Base-by-base conservation (phyloP, 2,888 invertebrate genomes). In the Pandemis corylana region DNA sequence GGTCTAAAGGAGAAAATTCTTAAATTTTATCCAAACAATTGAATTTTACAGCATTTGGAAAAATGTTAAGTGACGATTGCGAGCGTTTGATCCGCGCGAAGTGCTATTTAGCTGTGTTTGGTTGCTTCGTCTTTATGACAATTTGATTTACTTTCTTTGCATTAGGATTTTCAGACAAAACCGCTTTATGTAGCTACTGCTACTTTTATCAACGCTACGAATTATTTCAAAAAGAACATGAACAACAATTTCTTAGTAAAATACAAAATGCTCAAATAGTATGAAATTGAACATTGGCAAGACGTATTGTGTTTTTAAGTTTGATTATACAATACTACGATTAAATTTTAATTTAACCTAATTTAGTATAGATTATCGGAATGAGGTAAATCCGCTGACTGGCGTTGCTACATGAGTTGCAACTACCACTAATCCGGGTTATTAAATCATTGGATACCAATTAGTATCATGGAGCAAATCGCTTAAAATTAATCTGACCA, bases 1-100 rank as follows among this genome's bases (percentile, higher is more conserved):
- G 82, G 83, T 84, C 82, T 80, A 83, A 83, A 87, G 87, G 85
- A 89, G 87, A 89, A 88, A 85, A 87, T 84, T 85, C 83, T 83
- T 83, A 83, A 86, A 81, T 85, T 85, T 85, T 77, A 69, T 69
- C 78, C 77, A 80, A 83, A 85, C 77, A 82, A 81, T 82, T 82
- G 78, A 81, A 79, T 76, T 76, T 79, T 76, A 71, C 74, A 71
- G 41, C 66, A 20, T 75, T 75, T 44, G 67, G 56, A 63, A 71
- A 36, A 75, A 70, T 46, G 66, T 61, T 69, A 74, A 67, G 71
- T 56, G 67, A 67, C 62, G 71, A 63, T 70, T 62, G 71, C 46
- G 75, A 42, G 13, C 28, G 65, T 65, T 69, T 69, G 59, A 70
- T 62, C 61, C 42, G 42, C 49, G 51, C 13, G 46, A 69, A 61